Evolutionary conservation across 2,797 vertebrate genomes (phyloP), one percentile per base, ranked within the genome.

Genomic region (Echiichthys vipera): DNA sequence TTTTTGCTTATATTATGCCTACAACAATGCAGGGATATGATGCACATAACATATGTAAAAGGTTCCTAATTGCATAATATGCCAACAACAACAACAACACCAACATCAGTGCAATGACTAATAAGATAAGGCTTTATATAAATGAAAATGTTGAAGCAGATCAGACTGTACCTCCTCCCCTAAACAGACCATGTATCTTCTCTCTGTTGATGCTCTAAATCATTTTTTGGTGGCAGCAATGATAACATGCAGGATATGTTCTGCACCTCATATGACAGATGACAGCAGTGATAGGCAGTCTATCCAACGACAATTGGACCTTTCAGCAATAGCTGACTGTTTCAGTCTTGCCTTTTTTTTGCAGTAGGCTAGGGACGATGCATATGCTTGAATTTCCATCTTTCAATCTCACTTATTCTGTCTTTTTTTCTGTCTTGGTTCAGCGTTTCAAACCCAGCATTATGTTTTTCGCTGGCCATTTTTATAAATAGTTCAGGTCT

Each of bases 401-500:
- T 13, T 7, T 40, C 9, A 14, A 4, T 54, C 18, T 18, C 10
- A 30, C 9, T 25, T 20, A 18, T 34, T 29, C 5, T 49, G 24
- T 24, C 24, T 49, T 40, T 32, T 42, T 22, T 10, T 32, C 20
- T 22, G 2, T 22, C 15, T 65, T 10, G 2, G 30, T 55, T 36
- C 53, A 65, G 15, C 2, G 9, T 20, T 13, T 69, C 25, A 57
- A 67, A 71, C 17, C 49, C 42, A 56, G 40, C 34, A 61, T 32
- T 29, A n/a, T 34, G 11, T 53, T 58, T 43, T 36, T 77, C 27
- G 34, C 56, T 39, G 66, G 39, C 30, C 22, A 58, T 36, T 12
- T 76, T 65, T 57, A 83, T 88, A 57, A 84, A 87, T 86, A 88
- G 81, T 86, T 77, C 65, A 91, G 42, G 17, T 34, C 56, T 53